A percentile compares a stretch with the other conserved stretches of the same genome.
These are phyloP conservation scores for Leptinotarsa texana DNA, from an alignment of 1,140 invertebrate genomes.

Conservation along the genomic window DNA sequence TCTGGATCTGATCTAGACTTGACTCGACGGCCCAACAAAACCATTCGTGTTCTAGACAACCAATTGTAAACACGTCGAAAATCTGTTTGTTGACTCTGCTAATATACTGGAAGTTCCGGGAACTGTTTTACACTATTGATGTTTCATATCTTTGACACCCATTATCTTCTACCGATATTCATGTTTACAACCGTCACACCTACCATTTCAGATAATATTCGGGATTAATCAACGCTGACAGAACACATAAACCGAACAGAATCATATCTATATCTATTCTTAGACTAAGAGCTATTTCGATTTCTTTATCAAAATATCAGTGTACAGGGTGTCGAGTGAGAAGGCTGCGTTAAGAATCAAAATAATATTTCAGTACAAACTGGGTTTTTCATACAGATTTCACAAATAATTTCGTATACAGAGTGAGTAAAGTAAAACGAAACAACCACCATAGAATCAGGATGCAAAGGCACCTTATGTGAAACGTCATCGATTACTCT, in stretches of 20 bases:
- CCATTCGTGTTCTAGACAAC: too few relatives aligned
- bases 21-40: too few relatives aligned
- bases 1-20: too few relatives aligned
- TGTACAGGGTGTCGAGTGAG: not conserved
- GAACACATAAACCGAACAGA: not conserved
- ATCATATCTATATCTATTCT: not conserved
- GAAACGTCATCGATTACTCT: too few relatives aligned
- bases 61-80: not conserved
- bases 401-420: too few relatives aligned
- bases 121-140: not conserved
- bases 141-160: not conserved
- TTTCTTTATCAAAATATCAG: not conserved
- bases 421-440: too few relatives aligned
- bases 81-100: not conserved
- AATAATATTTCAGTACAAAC: too few relatives aligned
- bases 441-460: too few relatives aligned
- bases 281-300: conserved; percentile 1
- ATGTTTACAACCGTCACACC: not conserved
- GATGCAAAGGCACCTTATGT: too few relatives aligned
- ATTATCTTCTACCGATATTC: not conserved
- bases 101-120: not conserved
- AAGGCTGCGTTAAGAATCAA: too few relatives aligned
- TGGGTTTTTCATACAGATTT: too few relatives aligned
- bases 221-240: not conserved
- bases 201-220: not conserved